Conservation (phyloP, 2,888 invertebrate genomes). For the Stenodera caucasica region DNA sequence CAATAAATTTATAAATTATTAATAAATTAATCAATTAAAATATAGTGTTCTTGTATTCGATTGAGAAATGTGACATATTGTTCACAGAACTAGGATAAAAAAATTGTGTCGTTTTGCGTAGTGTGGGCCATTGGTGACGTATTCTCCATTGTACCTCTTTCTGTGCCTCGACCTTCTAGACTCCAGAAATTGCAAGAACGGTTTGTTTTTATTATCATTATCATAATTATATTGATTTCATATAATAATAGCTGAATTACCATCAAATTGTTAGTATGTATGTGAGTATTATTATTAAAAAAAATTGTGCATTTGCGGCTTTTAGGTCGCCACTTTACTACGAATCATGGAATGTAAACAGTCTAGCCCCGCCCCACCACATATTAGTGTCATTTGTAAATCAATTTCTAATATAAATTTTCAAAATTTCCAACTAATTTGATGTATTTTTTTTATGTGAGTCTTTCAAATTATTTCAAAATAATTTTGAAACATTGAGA, state of each 20-base stretch:
- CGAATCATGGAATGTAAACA: conserved; percentile 52
- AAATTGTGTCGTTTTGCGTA: conserved; percentile 28
- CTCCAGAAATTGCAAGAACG: conserved; percentile 32
- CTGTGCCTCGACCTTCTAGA: conserved; percentile 47
- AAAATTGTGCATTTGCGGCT: conserved; percentile 21
- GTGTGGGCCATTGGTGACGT: conserved; percentile 55
- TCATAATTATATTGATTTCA: background rate
- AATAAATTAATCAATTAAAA: background rate
- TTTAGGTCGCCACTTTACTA: conserved; percentile 33
- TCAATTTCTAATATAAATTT: conserved; percentile 34
- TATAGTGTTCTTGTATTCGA: background rate
- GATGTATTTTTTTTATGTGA: no score
- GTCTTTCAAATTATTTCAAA: background rate
- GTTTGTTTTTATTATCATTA: background rate
- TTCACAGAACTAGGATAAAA: conserved; percentile 22
- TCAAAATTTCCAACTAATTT: no score
- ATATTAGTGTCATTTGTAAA: conserved; percentile 46
- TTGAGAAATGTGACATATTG: conserved; percentile 40
- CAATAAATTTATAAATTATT: background rate
- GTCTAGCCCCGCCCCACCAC: conserved; percentile 56
- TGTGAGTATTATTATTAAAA: conserved; percentile 1
- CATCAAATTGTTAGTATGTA: background rate
- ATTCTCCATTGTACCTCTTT: conserved; percentile 56
- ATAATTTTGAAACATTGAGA: background rate
- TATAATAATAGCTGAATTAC: background rate